Evolutionary conservation across 2,113 vertebrate genomes (phyloP), one percentile per base, ranked within the genome.

Genomic region (Myiozetetes cayanensis): DNA sequence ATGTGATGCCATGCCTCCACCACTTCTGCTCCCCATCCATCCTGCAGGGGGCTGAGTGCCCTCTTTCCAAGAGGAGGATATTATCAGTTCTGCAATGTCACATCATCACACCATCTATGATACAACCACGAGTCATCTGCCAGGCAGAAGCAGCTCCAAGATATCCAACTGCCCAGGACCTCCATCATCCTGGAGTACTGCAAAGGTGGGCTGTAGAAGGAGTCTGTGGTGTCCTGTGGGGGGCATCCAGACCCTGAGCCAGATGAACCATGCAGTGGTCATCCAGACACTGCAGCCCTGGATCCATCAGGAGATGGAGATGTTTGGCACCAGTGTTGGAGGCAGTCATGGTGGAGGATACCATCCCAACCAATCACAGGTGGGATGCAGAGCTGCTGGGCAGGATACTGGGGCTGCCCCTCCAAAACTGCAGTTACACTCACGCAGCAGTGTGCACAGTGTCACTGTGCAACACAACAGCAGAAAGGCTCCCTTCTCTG

Each of bases 391-490:
- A 89, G 27, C 44, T 66, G 59, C 59, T 81, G 44, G 22, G 14
- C 37, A 43, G 43, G 50, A 58, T 44, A 37, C 35, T 50, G 50
- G 5, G 11, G 5, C 1, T 19, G 22, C 35, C 31, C 27, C 50
- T 58, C 43, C 50, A 73, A 50, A 80, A 33, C 43, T 56, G 33
- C 37, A 59, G 37, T 2, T 4, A 66, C 10, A 37, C 24, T 23
- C 7, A 28, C 3, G 27, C 68, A 67, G 27, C 18, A 81, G 50
- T 0, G 1, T 37, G 27, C 9, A 5, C 0, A 1, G 39, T 33
- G 22, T 8, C 0, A 0, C 14, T 33, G 22, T 16, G 43, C 14
- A 88, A 28, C 2, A 2, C 18, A 23, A 27, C 44, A 81, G 31
- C 59, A 74, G 33, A 59, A 89, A 58, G 43, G 44, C 31, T 8